Base-by-base conservation (phyloP, 2,888 invertebrate genomes). In the Bellardia bayeri region DNA sequence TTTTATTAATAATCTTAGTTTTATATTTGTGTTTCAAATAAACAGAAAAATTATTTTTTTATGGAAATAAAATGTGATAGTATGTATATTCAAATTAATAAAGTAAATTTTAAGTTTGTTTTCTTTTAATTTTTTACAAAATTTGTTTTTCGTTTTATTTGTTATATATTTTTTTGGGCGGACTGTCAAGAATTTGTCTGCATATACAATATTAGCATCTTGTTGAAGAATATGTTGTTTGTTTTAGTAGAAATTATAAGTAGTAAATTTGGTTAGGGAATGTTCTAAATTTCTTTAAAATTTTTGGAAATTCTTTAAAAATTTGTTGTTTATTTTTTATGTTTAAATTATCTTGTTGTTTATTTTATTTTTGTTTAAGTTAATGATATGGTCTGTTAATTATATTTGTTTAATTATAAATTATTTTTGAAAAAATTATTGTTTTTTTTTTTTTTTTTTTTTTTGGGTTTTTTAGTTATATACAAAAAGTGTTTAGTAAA, bases 371-470 rank as follows among this genome's bases (percentile, higher is more conserved):
- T 63, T 80, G 42, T 76, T 86, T 80, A 83, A 84, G 78, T 80
- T 37, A 85, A 83, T 88, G 88, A 88, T 88, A 88, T 88, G 88
- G 88, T 88, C 88, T 88, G 88, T 84, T 88, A 76, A 79, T 78
- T 84, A 7, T 42, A 64, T 86, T 83, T 71, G 68, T 85, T 69
- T 76, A 58, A 56, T 64, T 78, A 56, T 63, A 82, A 72, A 82
- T 86, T 82, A 68, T 66, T 66, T 61, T 64, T 64, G 66, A 78
- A 76, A 82, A 85, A 45, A 40, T 23, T 23, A 66, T 88, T 90
- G 76, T 90, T 90, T 90, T 90, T 91, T 90, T 91, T 90, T 90
- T 66, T 86, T 58, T 63, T 72, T 63, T 51, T 80, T 58, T 80
- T 88, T 71, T 66, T 33, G 49, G 1, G 1, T 58, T 56, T 23